A percentile compares a stretch with the other conserved stretches of the same genome.
Evolutionary conservation across 2,888 invertebrate genomes (phyloP).

Genomic region (Hydrotaea cyrtoneurina): DNA sequence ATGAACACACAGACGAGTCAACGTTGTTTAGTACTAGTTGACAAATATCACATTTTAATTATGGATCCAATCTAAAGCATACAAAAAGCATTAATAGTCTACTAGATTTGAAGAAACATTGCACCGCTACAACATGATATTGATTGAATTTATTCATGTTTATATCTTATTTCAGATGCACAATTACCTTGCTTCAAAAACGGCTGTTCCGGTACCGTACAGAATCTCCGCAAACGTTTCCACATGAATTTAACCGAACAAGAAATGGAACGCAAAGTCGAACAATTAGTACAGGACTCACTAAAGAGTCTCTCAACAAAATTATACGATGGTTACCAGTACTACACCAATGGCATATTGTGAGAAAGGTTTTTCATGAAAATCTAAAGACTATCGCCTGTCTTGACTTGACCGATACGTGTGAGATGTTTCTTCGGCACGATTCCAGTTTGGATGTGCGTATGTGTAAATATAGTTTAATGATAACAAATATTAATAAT

Average conservation of each 20-base stretch:
- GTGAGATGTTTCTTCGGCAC: background rate
- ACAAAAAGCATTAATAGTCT: too few species aligned
- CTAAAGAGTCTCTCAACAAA: constrained; percentile 98
- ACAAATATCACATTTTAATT: too few species aligned
- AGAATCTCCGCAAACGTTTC: constrained; percentile 95
- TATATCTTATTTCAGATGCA: constrained; percentile 85
- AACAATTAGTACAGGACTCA: constrained; percentile 96
- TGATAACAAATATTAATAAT: constrained; percentile 35
- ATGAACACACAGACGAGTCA: too few species aligned
- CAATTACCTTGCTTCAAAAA: constrained; percentile 98
- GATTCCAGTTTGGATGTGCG: constrained; percentile 36
- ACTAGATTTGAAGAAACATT: too few species aligned
- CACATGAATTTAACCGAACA: constrained; percentile 96
- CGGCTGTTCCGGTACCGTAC: constrained; percentile 91
- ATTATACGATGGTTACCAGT: constrained; percentile 99
- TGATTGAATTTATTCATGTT: background rate
- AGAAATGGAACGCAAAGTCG: constrained; percentile 94
- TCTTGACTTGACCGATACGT: background rate
- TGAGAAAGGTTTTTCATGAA: constrained; percentile 81
- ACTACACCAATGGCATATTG: constrained; percentile 97
- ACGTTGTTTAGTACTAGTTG: too few species aligned
- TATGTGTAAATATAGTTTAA: constrained; percentile 58
- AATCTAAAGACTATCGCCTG: constrained; percentile 76
- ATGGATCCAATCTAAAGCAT: too few species aligned
- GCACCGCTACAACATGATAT: too few species aligned